Evolutionary conservation across 2,888 invertebrate species (phyloP).

Genomic region (Auanema sp.): DNA sequence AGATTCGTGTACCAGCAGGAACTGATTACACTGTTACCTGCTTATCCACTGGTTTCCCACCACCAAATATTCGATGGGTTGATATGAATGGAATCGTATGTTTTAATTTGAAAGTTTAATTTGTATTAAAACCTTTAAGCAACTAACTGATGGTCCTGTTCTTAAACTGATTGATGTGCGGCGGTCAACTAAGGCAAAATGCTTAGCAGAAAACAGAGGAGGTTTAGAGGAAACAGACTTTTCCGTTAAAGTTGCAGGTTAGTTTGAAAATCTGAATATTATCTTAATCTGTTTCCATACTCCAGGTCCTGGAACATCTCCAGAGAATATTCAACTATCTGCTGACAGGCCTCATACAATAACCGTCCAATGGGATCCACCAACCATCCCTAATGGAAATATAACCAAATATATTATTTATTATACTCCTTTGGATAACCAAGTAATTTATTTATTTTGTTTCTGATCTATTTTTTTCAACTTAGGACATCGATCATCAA

Average conservation of each 20-base stretch:
- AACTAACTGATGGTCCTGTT: slow-evolving; percentile 50
- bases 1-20: slow-evolving; percentile 59
- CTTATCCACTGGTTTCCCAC: slow-evolving; percentile 55
- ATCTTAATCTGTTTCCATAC: neutral
- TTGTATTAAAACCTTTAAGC: slow-evolving; percentile 26
- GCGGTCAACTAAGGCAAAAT: slow-evolving; percentile 46
- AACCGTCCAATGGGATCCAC: slow-evolving; percentile 56
- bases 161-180: slow-evolving; percentile 55
- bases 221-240: slow-evolving; percentile 54
- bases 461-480: neutral
- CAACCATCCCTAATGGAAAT: slow-evolving; percentile 59
- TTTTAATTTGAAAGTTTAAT: slow-evolving; percentile 1
- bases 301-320: slow-evolving; percentile 58
- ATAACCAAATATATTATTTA: slow-evolving; percentile 62
- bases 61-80: slow-evolving; percentile 59
- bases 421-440: slow-evolving; percentile 62
- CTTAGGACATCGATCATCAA: slow-evolving; percentile 50
- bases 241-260: slow-evolving; percentile 54
- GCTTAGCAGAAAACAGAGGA: slow-evolving; percentile 59
- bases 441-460: slow-evolving; percentile 28
- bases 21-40: slow-evolving; percentile 52
- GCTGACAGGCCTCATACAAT: slow-evolving; percentile 59
- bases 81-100: slow-evolving; percentile 58
- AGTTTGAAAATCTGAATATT: slow-evolving; percentile 1
- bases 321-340: slow-evolving; percentile 55